Evolutionary conservation across 2,797 vertebrate genomes (phyloP), one percentile per base, ranked within the genome.

Genomic region (Periparus ater): DNA sequence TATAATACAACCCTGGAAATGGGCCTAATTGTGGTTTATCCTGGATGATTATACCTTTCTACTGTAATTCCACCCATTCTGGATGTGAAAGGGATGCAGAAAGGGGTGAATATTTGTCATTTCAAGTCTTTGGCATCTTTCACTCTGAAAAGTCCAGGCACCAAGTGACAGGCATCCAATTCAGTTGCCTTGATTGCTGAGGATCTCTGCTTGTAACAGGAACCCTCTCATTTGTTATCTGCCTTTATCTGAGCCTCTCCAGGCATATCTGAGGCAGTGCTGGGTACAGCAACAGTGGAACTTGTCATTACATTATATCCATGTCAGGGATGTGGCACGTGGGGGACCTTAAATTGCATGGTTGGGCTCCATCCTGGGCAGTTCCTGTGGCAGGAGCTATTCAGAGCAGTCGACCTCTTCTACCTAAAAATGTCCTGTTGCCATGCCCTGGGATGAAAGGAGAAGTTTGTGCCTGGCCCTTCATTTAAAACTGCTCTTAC

Each of bases 361-460:
- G 62, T 74, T 91, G 88, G 85, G 68, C 57, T 92, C 92, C 53
- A 9, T 94, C 75, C 78, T 29, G 38, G 68, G 86, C 50, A 85
- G 80, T 73, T 91, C 89, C 89, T 86, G 81, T 72, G 85, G 11
- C 74, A 94, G 79, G 76, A 80, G 92, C 76, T 96, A 95, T 96
- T 96, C 82, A 63, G 70, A 81, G 92, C 36, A 21, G 11, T 34
- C 2, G 0, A 21, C 66, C 62, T 88, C 89, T 78, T 66, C 87
- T 51, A 29, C 91, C 92, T 93, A 96, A 94, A 96, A 96, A 81
- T 78, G 89, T 78, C 83, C 55, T 23, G 8, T 60, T 73, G 92
- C 79, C 67, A 7, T 84, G 91, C 48, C 85, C 45, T 58, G 38
- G 27, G 74, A 75, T 65, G 60, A 93, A 94, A 91, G 71, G 76